Evolutionary conservation across 1,140 invertebrate species (phyloP).

Genomic region (Gonioctena quinquepunctata): DNA sequence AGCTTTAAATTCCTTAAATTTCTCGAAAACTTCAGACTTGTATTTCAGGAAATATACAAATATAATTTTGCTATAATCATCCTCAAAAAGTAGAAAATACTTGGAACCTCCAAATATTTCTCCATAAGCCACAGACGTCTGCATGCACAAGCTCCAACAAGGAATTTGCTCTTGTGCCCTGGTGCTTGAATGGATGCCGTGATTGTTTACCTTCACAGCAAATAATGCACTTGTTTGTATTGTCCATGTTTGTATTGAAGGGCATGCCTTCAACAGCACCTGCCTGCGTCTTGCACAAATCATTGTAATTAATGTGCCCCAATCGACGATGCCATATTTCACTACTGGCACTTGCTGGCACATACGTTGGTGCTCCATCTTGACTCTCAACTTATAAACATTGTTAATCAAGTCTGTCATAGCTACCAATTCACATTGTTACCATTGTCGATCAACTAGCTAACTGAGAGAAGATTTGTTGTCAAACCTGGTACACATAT

Average conservation of each 20-base stretch:
- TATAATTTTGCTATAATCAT: constrained; percentile 19
- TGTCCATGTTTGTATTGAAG: no score
- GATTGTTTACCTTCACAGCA: constrained; percentile 49
- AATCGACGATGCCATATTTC: constrained; percentile 39
- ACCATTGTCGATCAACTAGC: no score
- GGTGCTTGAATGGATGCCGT: constrained; percentile 37
- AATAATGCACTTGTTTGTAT: constrained; percentile 29
- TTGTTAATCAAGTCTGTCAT: no score
- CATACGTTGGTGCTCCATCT: no score
- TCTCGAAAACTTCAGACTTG: constrained; percentile 12
- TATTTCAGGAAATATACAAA: constrained; percentile 26
- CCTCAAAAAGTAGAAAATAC: constrained; percentile 32
- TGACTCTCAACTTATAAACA: no score
- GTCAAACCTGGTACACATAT: no score
- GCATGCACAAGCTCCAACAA: constrained; percentile 45
- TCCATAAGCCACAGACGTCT: constrained; percentile 24
- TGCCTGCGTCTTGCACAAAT: no score
- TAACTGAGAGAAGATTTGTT: no score
- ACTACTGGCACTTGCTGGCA: no score
- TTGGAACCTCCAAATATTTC: constrained; percentile 4
- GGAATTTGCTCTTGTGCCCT: constrained; percentile 28
- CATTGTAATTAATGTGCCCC: constrained; percentile 42
- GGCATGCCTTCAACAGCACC: not conserved
- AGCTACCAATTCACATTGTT: no score
- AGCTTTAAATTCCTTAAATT: constrained; percentile 25